Evolutionary conservation across 2,888 invertebrate species (phyloP).

Genomic region (Agrochola circellaris): DNA sequence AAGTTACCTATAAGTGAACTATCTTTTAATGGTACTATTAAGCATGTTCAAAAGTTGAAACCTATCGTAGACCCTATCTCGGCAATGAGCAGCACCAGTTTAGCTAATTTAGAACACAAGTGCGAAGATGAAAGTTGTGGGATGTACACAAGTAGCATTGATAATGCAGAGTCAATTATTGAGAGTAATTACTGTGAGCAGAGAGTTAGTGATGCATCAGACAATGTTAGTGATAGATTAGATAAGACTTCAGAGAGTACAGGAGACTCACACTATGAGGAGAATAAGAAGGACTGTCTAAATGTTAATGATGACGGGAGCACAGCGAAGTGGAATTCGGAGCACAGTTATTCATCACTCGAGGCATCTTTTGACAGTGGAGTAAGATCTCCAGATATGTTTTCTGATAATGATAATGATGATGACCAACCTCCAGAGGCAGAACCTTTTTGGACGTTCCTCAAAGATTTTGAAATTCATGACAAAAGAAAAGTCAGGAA

Average conservation of each 20-base stretch:
- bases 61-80: constrained; percentile 87
- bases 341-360: constrained; percentile 85
- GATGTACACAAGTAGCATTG: constrained; percentile 57
- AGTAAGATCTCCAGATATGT: constrained; percentile 92
- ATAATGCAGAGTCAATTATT: constrained; percentile 60
- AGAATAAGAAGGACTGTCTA: constrained; percentile 72
- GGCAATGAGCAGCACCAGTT: constrained; percentile 77
- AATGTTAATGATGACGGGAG: constrained; percentile 74
- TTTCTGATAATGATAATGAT: constrained; percentile 91
- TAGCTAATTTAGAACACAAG: constrained; percentile 75
- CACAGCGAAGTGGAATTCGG: constrained; percentile 82
- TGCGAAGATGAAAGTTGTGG: constrained; percentile 64
- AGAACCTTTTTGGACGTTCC: constrained; percentile 83
- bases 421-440: constrained; percentile 68
- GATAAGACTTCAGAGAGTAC: constrained; percentile 81
- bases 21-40: constrained; percentile 88
- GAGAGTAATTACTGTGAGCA: constrained; percentile 68
- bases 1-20: constrained; percentile 87
- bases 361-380: constrained; percentile 88
- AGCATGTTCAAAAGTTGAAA: constrained; percentile 86
- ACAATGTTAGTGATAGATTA: constrained; percentile 71
- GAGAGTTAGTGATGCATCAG: constrained; percentile 70
- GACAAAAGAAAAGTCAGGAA: constrained; percentile 84
- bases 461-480: constrained; percentile 83
- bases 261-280: constrained; percentile 81